Evolutionary conservation across 2,888 invertebrate genomes (phyloP), one percentile per base, ranked within the genome.

Genomic region (Agonopterix alstromeriana): DNA sequence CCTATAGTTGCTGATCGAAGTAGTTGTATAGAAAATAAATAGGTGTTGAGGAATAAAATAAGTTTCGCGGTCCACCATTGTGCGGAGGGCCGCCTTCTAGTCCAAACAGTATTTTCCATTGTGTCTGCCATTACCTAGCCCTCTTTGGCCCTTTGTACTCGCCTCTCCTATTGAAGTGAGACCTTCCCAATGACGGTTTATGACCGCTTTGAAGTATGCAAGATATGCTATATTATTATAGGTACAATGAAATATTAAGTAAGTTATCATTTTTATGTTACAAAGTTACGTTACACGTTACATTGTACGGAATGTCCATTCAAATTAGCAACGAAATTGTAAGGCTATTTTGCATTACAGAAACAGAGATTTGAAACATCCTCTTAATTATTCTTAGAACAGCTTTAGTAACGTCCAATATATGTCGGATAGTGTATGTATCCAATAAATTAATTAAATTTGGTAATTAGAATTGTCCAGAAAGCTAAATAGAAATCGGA

Each of bases 61-160:
- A 83, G 82, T 82, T 83, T 77, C 71, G 79, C 76, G 76, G 74
- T 63, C 74, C 68, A 67, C 72, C 76, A 82, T 82, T 85, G 85
- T 84, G 73, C 62, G 67, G 70, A 73, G 76, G 75, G 65, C 71
- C 74, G 67, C 68, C 75, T 73, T 64, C 81, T 79, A 84, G 85
- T 82, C 80, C 85, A 86, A 87, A 87, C 86, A 87, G 82, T 82
- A 73, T 79, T 27, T 27, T 75, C 83, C 80, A 84, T 86, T 87
- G 86, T 87, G 85, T 79, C 79, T 74, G 73, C 83, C 80, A 86
- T 86, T 85, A 86, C 86, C 83, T 85, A 85, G 85, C 85, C 83
- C 84, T 85, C 83, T 80, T 80, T 79, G 82, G 74, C 74, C 85
- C 78, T 84, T 87, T 86, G 86, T 87, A 73, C 77, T 82, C 82